phyloP scores from a whole-genome alignment of 2,113 vertebrate genomes.

The Jacana jacana region DNA sequence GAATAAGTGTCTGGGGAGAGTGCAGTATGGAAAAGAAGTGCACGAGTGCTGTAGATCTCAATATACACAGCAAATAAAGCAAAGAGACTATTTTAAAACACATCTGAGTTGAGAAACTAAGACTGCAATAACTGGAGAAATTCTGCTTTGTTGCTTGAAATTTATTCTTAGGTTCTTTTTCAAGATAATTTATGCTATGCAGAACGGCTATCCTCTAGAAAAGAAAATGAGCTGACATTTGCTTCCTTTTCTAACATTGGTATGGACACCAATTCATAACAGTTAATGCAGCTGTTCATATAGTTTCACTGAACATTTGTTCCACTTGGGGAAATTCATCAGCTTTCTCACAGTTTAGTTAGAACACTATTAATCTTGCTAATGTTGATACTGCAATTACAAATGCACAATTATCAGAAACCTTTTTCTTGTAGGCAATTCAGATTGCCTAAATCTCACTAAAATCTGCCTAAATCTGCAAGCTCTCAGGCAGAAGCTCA shows the following conservation, averaged over 20 bases:
- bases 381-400: background rate
- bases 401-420: background rate
- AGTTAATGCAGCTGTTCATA: background rate
- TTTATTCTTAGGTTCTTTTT: background rate
- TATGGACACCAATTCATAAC: background rate
- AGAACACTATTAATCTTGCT: background rate
- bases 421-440: background rate
- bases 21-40: background rate
- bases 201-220: background rate
- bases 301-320: background rate
- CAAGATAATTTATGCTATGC: background rate
- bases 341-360: background rate
- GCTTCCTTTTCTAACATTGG: background rate
- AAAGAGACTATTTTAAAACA: background rate
- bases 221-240: background rate
- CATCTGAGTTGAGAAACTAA: background rate
- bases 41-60: background rate
- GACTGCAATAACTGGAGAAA: background rate
- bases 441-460: background rate
- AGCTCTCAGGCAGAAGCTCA: background rate
- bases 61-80: background rate
- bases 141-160: background rate
- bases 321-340: background rate
- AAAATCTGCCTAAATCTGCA: too few species aligned
- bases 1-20: background rate